Percentiles rank a stretch among this genome's conserved stretches.
Conservation (phyloP, 2,113 vertebrate genomes). For the Hypanus sabinus region DNA sequence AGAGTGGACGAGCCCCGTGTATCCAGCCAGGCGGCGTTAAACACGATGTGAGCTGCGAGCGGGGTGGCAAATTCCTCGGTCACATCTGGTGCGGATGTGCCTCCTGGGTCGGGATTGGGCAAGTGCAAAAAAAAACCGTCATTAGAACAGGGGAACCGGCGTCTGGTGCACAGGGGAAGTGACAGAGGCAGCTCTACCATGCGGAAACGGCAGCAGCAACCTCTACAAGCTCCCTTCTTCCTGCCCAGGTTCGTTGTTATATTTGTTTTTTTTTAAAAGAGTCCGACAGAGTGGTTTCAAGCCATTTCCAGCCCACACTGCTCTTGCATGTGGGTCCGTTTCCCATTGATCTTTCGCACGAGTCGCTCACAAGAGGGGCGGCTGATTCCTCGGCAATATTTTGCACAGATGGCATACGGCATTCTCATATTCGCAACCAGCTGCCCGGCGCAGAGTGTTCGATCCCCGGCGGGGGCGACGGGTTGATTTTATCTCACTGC, state of each 20-base stretch:
- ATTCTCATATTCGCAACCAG: neutral
- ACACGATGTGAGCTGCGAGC: neutral
- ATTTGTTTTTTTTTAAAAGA: too few relatives aligned
- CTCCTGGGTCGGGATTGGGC: neutral
- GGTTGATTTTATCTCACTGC: neutral
- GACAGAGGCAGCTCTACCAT: slow-evolving; percentile 32
- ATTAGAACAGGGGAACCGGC: neutral
- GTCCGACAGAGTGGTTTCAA: too few relatives aligned
- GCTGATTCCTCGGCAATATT: neutral
- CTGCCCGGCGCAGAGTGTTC: neutral
- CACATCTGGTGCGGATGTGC: neutral
- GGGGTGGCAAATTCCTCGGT: neutral
- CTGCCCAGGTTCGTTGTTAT: slow-evolving; percentile 45
- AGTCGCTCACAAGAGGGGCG: neutral
- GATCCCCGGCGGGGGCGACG: neutral
- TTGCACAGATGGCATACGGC: neutral
- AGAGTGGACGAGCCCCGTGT: neutral
- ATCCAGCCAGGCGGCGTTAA: too few relatives aligned
- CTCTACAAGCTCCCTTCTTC: slow-evolving; percentile 41
- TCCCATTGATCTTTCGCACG: neutral
- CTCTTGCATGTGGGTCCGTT: neutral
- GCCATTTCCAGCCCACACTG: too few relatives aligned
- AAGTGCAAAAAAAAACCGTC: neutral
- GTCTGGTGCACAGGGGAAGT: neutral
- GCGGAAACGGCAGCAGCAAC: slow-evolving; percentile 44